Base-by-base conservation (phyloP, 2,888 invertebrate species). In the Ormyrus rosae region DNA sequence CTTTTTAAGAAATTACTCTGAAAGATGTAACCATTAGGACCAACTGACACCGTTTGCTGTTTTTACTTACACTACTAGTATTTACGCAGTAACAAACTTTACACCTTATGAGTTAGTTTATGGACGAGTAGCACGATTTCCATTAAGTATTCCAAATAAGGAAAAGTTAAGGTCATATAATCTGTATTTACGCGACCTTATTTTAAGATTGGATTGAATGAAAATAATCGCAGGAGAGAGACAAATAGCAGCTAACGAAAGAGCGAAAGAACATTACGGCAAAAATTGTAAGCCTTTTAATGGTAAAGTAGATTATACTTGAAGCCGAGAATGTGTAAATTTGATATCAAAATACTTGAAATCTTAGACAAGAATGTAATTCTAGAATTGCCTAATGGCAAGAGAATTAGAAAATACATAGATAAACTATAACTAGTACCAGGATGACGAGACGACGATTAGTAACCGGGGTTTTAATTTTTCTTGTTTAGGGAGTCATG, bases 51-150 rank as follows among this genome's bases (percentile, higher is more conserved):
- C 13, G 13, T 13, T 13, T 13, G 3, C 2, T 61, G 45, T 1
- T 51, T 51, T 51, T 51, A 7, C 1, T 9, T 51, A 51, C 51
- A 55, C 8, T 11, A 46, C 64, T 3, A 64, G 64, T 48, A 9
- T 46, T 5, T 46, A 64, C n/a, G 10, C 46, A 64, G 64, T 48
- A 7, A 64, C 64, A 13, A 64, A 64, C n/a, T 64, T 64, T 19
- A 64, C 46, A 45, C 64, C 64, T 4, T 64, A 11, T 11, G 19
- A 64, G n/a, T 64, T 64, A 11, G 64, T 64, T 5, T 53, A 50
- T 8, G 65, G 65, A 5, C 48, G 65, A 9, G 0, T 19, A 2
- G 67, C 67, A 2, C 7, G 67, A 5, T 51, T 51, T 34, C 67
- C 67, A 0, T 13, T 51, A 1, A n/a, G 34, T 7, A 67, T 67